A percentile compares a stretch with the other conserved stretches of the same genome.
Conservation (phyloP, 2,888 invertebrate species). For the Morpho helenor region DNA sequence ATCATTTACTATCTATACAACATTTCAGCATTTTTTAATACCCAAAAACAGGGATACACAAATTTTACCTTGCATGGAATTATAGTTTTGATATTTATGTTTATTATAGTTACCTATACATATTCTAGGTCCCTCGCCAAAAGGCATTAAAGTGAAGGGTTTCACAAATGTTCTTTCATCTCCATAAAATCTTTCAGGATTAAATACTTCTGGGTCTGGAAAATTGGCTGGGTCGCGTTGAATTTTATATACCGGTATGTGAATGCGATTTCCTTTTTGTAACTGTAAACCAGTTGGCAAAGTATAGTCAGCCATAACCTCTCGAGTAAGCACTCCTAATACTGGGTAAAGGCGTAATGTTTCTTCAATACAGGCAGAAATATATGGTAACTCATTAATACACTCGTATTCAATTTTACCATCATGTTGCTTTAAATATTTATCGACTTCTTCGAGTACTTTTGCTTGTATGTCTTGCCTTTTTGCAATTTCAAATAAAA, state of each 20-base stretch:
- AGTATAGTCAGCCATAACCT: conserved; percentile 48
- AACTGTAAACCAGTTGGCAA: conserved; percentile 46
- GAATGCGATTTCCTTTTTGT: conserved; percentile 49
- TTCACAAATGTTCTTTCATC: conserved; percentile 42
- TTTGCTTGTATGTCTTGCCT: conserved; percentile 33
- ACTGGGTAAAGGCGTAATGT: conserved; percentile 53
- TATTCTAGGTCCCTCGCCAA: conserved; percentile 57
- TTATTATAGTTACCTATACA: conserved; percentile 51
- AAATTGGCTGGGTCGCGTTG: conserved; percentile 50
- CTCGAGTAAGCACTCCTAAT: conserved; percentile 44
- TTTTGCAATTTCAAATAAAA: conserved; percentile 48
- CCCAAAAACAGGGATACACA: too few species aligned
- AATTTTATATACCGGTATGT: conserved; percentile 51
- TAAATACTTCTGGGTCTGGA: conserved; percentile 48
- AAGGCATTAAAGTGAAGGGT: conserved; percentile 55
- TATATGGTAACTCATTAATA: conserved; percentile 42
- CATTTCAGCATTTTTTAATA: too few species aligned
- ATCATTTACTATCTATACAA: too few species aligned
- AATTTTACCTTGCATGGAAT: neutral
- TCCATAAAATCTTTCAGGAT: conserved; percentile 51
- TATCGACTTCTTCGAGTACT: conserved; percentile 43
- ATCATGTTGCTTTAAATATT: conserved; percentile 35
- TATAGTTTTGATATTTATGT: neutral
- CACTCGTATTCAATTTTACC: conserved; percentile 43
- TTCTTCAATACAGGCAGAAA: conserved; percentile 49